These are phyloP conservation scores for Acrocephalus arundinaceus DNA, from an alignment of 2,113 vertebrate species.

Conservation along the genomic window DNA sequence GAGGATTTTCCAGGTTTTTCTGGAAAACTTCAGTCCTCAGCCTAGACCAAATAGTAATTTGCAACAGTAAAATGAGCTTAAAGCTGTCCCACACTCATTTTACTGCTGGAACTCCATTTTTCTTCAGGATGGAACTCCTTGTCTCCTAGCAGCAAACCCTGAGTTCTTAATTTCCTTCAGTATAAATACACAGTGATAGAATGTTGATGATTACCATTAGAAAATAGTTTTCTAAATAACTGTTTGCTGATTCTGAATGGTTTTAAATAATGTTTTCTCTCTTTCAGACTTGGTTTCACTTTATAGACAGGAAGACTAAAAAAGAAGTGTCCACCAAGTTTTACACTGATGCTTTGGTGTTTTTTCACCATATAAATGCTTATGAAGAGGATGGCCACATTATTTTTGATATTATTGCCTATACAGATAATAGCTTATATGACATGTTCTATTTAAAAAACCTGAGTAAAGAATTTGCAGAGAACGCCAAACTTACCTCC, in stretches of 20 bases:
- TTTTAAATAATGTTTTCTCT: neutral
- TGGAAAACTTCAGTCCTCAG: neutral
- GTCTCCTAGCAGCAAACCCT: neutral
- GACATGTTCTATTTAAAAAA: constrained; percentile 90
- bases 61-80: neutral
- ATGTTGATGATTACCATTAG: neutral
- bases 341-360: constrained; percentile 79
- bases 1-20: neutral
- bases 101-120: neutral
- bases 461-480: constrained; percentile 51
- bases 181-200: neutral
- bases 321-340: constrained; percentile 80
- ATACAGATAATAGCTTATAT: constrained; percentile 85
- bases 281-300: constrained; percentile 89
- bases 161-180: neutral
- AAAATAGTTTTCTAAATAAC: neutral
- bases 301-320: constrained; percentile 85
- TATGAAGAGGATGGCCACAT: constrained; percentile 89
- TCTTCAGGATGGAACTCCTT: neutral
- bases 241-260: neutral
- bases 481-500: constrained; percentile 41
- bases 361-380: constrained; percentile 92
- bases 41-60: neutral
- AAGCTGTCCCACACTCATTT: neutral
- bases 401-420: constrained; percentile 86